These are phyloP conservation scores for Tinea pellionella DNA, from an alignment of 2,888 invertebrate genomes.

Conservation along the genomic window DNA sequence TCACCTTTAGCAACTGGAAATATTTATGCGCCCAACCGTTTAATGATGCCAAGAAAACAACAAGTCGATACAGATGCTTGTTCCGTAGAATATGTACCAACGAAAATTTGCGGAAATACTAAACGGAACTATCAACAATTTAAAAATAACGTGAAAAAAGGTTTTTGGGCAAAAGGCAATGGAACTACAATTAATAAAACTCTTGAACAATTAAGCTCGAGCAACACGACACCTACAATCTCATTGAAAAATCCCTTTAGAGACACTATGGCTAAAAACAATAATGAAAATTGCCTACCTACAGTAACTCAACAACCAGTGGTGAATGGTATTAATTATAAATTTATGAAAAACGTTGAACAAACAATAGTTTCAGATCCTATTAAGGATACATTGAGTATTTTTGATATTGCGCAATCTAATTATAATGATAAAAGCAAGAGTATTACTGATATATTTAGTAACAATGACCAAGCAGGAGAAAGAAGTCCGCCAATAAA, in stretches of 20 bases:
- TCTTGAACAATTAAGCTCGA: neutral
- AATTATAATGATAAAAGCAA: conserved; percentile 37
- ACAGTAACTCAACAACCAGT: conserved; percentile 25
- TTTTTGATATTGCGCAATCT: conserved; percentile 47
- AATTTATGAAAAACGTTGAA: too few relatives aligned
- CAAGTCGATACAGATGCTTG: conserved; percentile 41
- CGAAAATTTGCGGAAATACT: conserved; percentile 48
- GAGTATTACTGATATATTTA: conserved; percentile 59
- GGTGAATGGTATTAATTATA: conserved; percentile 15
- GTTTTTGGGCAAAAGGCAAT: conserved; percentile 61
- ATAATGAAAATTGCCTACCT: conserved; percentile 18
- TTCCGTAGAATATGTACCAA: conserved; percentile 60
- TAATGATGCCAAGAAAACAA: conserved; percentile 40
- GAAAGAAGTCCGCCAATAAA: conserved; percentile 32
- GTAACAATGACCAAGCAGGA: conserved; percentile 22
- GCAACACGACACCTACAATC: neutral
- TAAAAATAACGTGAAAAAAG: conserved; percentile 55
- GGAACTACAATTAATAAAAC: conserved; percentile 29
- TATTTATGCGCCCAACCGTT: conserved; percentile 49
- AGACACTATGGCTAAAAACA: neutral
- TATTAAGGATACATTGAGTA: too few relatives aligned
- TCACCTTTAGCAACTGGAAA: conserved; percentile 51
- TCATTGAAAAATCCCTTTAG: neutral
- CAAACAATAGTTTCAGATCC: too few relatives aligned
- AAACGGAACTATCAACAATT: conserved; percentile 60